Evolutionary conservation across 2,797 vertebrate genomes (phyloP).

Genomic region (Sternotherus odoratus): DNA sequence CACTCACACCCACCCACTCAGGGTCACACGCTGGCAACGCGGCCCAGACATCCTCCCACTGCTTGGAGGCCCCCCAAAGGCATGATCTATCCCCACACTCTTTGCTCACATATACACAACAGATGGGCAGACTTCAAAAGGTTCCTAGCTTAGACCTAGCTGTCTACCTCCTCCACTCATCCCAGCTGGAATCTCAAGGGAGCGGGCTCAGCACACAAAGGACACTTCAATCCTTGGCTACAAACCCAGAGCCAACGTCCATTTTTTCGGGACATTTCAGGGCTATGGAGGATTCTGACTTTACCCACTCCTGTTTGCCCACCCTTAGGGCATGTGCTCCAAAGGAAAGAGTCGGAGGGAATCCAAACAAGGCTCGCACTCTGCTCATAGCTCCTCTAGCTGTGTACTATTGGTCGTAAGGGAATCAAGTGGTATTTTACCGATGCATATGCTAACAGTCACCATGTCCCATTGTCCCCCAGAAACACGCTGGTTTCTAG

Average conservation of each 20-base stretch:
- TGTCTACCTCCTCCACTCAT: neutral
- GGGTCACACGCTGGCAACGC: neutral
- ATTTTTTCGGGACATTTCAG: neutral
- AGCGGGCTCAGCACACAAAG: neutral
- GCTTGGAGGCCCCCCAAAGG: neutral
- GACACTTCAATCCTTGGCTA: neutral
- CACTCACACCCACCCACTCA: rapidly evolving
- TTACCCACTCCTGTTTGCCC: neutral
- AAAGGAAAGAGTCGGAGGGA: neutral
- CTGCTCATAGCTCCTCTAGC: neutral
- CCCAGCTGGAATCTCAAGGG: neutral
- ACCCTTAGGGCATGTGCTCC: conserved; percentile 16
- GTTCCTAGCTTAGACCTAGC: neutral
- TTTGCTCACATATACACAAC: neutral
- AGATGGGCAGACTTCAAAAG: neutral
- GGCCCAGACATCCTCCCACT: rapidly evolving
- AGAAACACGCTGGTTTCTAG: neutral
- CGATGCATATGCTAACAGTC: neutral
- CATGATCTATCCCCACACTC: conserved; percentile 1
- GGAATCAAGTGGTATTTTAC: neutral
- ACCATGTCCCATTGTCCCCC: neutral
- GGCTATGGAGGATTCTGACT: conserved; percentile 45
- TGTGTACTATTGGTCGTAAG: neutral
- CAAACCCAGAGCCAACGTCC: neutral
- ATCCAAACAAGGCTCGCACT: neutral